Evolutionary conservation across 2,113 vertebrate genomes (phyloP).

Genomic region (Emydura subglobosa): DNA sequence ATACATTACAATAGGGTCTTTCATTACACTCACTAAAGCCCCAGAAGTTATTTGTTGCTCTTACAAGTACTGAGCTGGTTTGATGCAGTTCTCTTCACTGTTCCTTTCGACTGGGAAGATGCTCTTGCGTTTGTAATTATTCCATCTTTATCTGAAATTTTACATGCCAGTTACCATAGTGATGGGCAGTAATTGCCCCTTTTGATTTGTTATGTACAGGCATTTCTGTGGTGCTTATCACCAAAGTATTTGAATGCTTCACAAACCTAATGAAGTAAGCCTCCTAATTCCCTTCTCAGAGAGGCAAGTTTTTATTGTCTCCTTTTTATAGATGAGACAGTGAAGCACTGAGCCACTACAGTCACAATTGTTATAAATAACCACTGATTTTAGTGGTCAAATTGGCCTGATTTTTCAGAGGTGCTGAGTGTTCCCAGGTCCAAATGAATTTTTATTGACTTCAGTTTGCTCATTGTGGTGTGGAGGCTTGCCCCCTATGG

Average conservation of each 20-base stretch:
- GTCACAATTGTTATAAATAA: neutral
- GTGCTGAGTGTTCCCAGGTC: neutral
- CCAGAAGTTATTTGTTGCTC: neutral
- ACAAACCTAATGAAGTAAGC: neutral
- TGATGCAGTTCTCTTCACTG: neutral
- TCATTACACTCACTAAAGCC: neutral
- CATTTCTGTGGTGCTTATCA: neutral
- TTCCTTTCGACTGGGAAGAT: neutral
- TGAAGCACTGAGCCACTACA: neutral
- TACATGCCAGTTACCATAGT: neutral
- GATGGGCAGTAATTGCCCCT: conserved; percentile 2
- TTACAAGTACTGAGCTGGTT: neutral
- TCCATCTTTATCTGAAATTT: conserved; percentile 6
- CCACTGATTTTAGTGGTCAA: neutral
- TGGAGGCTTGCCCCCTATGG: neutral
- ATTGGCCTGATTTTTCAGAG: neutral
- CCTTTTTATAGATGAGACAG: neutral
- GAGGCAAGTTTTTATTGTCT: conserved; percentile 24
- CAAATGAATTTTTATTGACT: conserved; percentile 1
- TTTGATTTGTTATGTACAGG: neutral
- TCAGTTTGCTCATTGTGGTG: neutral
- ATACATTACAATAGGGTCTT: fast-evolving
- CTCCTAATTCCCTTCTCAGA: neutral
- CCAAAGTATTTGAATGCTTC: neutral
- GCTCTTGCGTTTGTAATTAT: neutral